Percentiles rank a stretch among this genome's conserved stretches.
Conservation (phyloP, 2,888 invertebrate genomes). For the Drosophila mercatorum region DNA sequence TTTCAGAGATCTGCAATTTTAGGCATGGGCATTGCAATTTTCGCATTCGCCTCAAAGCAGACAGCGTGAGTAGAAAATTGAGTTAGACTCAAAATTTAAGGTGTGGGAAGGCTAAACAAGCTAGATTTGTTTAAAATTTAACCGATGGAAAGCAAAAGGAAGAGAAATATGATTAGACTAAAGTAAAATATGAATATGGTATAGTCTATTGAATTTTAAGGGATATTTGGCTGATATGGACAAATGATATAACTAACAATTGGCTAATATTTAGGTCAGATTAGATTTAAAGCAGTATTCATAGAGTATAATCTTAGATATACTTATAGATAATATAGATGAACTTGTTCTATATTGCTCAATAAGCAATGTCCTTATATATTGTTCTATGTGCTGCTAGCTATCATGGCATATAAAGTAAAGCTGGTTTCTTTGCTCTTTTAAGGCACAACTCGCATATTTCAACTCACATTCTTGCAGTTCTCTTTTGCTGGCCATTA, state of each 20-base stretch:
- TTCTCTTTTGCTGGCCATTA: conserved; percentile 17
- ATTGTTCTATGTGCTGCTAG: too few species aligned
- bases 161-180: background rate
- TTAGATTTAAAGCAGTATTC: too few species aligned
- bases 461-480: background rate
- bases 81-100: background rate
- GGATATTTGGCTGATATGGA: too few species aligned
- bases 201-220: too few species aligned
- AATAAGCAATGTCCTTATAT: too few species aligned
- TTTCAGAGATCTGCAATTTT: conserved; percentile 9
- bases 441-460: background rate
- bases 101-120: too few species aligned
- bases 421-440: background rate
- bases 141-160: background rate
- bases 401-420: too few species aligned
- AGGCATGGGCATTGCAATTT: conserved; percentile 23
- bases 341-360: too few species aligned
- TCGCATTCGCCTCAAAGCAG: background rate
- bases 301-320: too few species aligned
- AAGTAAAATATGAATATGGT: too few species aligned
- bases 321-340: too few species aligned
- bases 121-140: background rate
- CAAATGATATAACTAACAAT: background rate
- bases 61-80: conserved; percentile 11
- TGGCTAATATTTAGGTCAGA: background rate